Percentiles rank a stretch among this genome's conserved stretches.
These are phyloP conservation scores for Daubentonia madagascariensis DNA, from an alignment of 2,113 vertebrate genomes.

Conservation along the genomic window DNA sequence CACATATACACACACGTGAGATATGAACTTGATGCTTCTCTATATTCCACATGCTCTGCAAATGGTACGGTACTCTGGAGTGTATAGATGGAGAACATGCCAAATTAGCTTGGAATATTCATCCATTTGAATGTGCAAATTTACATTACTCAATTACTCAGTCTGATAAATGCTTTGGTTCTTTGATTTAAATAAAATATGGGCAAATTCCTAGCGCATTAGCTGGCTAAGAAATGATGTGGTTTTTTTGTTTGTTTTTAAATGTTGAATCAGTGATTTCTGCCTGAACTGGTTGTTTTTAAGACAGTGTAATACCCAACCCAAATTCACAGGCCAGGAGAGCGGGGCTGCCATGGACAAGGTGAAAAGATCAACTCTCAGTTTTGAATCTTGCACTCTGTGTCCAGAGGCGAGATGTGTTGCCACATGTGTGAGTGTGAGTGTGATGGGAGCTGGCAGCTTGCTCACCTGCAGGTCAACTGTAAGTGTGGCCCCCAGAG, in stretches of 20 bases:
- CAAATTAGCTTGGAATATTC: not conserved
- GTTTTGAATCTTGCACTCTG: not conserved
- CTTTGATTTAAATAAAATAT: conserved; percentile 52
- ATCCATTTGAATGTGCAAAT: conserved; percentile 4
- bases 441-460: not conserved
- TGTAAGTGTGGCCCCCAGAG: fast-evolving
- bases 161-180: not conserved
- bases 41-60: not conserved
- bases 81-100: not conserved
- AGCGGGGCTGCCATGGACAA: not conserved
- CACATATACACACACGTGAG: not conserved
- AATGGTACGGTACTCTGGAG: not conserved
- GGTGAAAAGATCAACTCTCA: not conserved
- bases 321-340: not conserved
- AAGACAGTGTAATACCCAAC: not conserved
- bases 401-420: too few relatives aligned
- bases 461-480: fast-evolving
- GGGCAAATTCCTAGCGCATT: not conserved
- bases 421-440: fast-evolving
- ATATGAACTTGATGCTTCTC: not conserved
- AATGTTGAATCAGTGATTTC: not conserved
- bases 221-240: not conserved
- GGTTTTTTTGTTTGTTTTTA: not conserved
- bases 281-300: not conserved
- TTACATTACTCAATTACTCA: conserved; percentile 2